phyloP scores from a whole-genome alignment of 2,113 vertebrate species.

The Tragelaphus strepsiceros region DNA sequence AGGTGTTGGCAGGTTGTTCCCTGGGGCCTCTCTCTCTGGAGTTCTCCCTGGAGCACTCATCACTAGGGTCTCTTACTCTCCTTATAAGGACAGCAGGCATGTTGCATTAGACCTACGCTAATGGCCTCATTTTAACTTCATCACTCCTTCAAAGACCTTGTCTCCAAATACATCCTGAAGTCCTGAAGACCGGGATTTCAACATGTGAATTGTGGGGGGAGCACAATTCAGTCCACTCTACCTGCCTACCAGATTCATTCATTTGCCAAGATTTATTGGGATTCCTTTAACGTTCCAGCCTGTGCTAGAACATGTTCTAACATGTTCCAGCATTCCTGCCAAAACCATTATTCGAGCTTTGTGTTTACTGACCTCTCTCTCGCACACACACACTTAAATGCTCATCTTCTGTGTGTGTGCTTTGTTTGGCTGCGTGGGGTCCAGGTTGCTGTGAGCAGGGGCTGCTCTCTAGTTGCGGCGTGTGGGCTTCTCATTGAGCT shows the following conservation, averaged over 20 bases:
- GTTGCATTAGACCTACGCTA: not conserved
- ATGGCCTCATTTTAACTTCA: not conserved
- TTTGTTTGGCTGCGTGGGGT: not conserved
- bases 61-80: not conserved
- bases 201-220: not conserved
- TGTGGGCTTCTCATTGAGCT: fast-evolving
- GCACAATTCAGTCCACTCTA: not conserved
- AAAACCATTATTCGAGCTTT: not conserved
- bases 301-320: not conserved
- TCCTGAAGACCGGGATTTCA: not conserved
- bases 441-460: not conserved
- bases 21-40: not conserved
- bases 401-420: not conserved
- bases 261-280: not conserved
- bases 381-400: not conserved
- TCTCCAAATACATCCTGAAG: not conserved
- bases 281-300: not conserved
- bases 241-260: not conserved
- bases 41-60: not conserved
- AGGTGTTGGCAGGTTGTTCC: not conserved
- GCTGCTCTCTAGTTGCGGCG: not conserved
- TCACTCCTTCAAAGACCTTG: not conserved
- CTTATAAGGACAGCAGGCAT: not conserved
- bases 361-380: not conserved
- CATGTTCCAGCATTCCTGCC: not conserved